Conservation (phyloP, 2,888 invertebrate genomes). For the Alcis repandata region DNA sequence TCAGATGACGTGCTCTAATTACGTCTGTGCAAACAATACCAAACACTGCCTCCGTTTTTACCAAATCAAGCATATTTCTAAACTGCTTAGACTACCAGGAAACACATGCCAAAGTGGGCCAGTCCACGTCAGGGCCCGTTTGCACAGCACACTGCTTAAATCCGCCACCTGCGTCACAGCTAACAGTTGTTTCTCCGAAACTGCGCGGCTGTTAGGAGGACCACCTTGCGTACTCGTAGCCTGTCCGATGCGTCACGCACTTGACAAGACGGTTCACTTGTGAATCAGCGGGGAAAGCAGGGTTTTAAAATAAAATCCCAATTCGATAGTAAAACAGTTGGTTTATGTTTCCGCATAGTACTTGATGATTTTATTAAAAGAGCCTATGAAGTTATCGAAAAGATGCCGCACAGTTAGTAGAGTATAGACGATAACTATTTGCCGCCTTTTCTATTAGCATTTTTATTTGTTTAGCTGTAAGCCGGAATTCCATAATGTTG, state of each 20-base stretch:
- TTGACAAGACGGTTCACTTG: conserved; percentile 35
- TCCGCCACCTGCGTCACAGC: conserved; percentile 40
- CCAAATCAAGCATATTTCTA: conserved; percentile 16
- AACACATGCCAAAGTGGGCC: conserved; percentile 35
- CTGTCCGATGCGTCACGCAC: conserved; percentile 46
- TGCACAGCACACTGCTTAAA: conserved; percentile 36
- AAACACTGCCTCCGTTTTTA: not conserved
- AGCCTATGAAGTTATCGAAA: too few relatives aligned
- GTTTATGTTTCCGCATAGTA: not conserved
- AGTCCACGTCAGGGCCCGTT: conserved; percentile 37
- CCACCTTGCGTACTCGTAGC: conserved; percentile 35
- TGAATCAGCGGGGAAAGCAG: conserved; percentile 40
- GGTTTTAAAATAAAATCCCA: conserved; percentile 17
- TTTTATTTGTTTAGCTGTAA: conserved; percentile 13
- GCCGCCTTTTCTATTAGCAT: not conserved
- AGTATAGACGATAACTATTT: too few relatives aligned
- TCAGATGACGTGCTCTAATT: not conserved
- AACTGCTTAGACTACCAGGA: conserved; percentile 27
- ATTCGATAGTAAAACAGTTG: not conserved
- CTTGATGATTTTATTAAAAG: too few relatives aligned
- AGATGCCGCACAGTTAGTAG: not conserved
- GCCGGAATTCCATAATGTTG: conserved; percentile 2
- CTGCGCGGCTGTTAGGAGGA: conserved; percentile 36
- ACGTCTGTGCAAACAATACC: conserved; percentile 1
- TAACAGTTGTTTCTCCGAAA: conserved; percentile 45